These are phyloP conservation scores for Baccha elongata DNA, from an alignment of 2,888 invertebrate genomes.

Conservation along the genomic window DNA sequence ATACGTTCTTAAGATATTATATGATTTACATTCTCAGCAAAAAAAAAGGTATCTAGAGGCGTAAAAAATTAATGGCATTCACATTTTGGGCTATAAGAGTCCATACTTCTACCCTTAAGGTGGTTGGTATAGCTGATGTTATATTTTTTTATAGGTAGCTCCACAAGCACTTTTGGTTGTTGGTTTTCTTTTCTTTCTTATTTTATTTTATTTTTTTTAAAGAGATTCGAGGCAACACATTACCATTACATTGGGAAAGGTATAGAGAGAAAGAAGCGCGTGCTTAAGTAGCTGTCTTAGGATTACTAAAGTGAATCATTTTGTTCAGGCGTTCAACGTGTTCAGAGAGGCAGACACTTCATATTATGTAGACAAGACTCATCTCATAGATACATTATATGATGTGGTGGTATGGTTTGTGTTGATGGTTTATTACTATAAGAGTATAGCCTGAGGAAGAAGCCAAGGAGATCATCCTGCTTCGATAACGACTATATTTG, in stretches of 20 bases:
- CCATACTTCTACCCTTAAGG: constrained; percentile 15
- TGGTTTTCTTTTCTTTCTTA: constrained; percentile 19
- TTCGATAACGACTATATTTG: constrained; percentile 34
- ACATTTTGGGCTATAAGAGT: constrained; percentile 21
- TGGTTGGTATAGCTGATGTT: neutral
- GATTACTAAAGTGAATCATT: constrained; percentile 60
- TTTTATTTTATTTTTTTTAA: neutral
- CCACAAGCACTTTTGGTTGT: constrained; percentile 16
- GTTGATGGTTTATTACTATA: neutral
- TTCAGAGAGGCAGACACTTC: constrained; percentile 29
- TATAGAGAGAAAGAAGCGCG: constrained; percentile 55
- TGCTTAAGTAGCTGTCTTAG: constrained; percentile 74
- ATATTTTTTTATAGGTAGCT: neutral
- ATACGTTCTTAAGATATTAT: too few species aligned
- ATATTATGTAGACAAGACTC: constrained; percentile 1
- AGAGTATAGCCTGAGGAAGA: constrained; percentile 6
- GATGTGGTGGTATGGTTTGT: neutral
- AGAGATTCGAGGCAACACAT: constrained; percentile 22
- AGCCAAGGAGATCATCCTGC: constrained; percentile 36
- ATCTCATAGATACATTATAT: neutral
- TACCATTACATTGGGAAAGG: constrained; percentile 22
- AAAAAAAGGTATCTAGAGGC: too few species aligned
- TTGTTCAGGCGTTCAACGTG: constrained; percentile 26
- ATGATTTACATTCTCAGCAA: too few species aligned
- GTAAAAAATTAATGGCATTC: constrained; percentile 39